phyloP scores from a whole-genome alignment of 1,140 invertebrate species.

The Polyergus mexicanus region DNA sequence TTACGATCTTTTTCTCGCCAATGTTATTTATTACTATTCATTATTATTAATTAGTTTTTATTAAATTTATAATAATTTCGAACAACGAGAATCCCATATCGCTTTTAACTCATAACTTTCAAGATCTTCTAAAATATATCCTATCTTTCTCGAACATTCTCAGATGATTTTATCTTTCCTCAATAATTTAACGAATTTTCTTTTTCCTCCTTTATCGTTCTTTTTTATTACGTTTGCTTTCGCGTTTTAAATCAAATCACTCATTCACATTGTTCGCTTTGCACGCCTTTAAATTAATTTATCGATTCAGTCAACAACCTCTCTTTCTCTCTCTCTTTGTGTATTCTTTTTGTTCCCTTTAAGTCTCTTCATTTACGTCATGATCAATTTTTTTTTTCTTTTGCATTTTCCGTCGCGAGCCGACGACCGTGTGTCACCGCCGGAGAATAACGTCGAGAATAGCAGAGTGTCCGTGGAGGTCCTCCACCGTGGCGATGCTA shows the following conservation, averaged over 20 bases:
- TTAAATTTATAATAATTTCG: not conserved
- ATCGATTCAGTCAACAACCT: slow-evolving; percentile 45
- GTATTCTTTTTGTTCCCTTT: not conserved
- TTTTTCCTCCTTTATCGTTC: not conserved
- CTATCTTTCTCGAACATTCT: not conserved
- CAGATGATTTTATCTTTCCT: not conserved
- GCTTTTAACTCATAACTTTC: not conserved
- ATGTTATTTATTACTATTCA: not conserved
- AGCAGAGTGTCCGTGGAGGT: not conserved
- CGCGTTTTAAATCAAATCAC: slow-evolving; percentile 15
- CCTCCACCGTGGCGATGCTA: slow-evolving; percentile 47
- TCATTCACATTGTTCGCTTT: slow-evolving; percentile 30
- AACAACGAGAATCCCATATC: not conserved
- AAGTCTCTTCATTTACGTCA: slow-evolving; percentile 19
- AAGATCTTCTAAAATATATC: not conserved
- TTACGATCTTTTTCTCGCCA: not conserved
- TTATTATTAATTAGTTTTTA: not conserved
- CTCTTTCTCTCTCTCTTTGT: not conserved
- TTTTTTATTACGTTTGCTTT: not conserved
- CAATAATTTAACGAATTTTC: slow-evolving; percentile 2
- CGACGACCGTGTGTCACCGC: not conserved
- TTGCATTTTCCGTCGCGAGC: no score
- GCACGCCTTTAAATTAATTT: slow-evolving; percentile 42
- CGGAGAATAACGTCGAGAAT: not conserved
- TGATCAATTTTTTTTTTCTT: not conserved